These are phyloP conservation scores for Agapetus fuscipes DNA, from an alignment of 2,888 invertebrate genomes.

Conservation along the genomic window DNA sequence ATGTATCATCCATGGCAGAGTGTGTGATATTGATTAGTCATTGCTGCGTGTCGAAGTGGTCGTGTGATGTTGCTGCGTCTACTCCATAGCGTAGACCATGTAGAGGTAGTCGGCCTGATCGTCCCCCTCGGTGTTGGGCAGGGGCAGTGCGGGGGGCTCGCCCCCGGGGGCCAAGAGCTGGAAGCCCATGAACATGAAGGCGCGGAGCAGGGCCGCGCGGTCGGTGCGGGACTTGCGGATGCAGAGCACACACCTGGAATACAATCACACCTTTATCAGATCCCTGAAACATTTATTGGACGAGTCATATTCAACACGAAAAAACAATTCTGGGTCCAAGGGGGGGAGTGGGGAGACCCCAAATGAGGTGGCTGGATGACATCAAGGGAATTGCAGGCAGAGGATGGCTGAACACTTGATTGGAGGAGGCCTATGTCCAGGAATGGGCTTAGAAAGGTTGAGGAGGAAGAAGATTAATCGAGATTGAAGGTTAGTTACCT, in stretches of 20 bases:
- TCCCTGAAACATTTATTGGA: background rate
- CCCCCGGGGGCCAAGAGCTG: slow-evolving; percentile 76
- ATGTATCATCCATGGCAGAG: no score
- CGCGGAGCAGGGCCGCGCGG: slow-evolving; percentile 78
- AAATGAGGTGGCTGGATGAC: no score
- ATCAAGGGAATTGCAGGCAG: no score
- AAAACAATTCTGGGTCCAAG: no score
- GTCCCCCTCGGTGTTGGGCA: slow-evolving; percentile 65
- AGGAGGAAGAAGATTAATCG: no score
- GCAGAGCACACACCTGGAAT: slow-evolving; percentile 51
- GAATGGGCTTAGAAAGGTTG: no score
- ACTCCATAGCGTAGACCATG: slow-evolving; percentile 35
- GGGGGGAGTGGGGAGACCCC: no score
- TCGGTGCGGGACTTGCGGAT: slow-evolving; percentile 77
- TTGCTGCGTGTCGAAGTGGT: background rate
- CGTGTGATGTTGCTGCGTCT: slow-evolving; percentile 18
- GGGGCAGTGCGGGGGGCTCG: slow-evolving; percentile 47
- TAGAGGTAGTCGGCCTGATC: slow-evolving; percentile 39
- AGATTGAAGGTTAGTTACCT: no score
- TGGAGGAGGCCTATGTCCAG: no score
- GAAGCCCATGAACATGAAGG: slow-evolving; percentile 97
- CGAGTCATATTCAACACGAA: no score
- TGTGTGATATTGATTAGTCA: background rate
- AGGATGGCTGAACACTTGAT: no score
- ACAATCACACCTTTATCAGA: background rate